phyloP scores from a whole-genome alignment of 2,888 invertebrate species.

The Elysia crispata region DNA sequence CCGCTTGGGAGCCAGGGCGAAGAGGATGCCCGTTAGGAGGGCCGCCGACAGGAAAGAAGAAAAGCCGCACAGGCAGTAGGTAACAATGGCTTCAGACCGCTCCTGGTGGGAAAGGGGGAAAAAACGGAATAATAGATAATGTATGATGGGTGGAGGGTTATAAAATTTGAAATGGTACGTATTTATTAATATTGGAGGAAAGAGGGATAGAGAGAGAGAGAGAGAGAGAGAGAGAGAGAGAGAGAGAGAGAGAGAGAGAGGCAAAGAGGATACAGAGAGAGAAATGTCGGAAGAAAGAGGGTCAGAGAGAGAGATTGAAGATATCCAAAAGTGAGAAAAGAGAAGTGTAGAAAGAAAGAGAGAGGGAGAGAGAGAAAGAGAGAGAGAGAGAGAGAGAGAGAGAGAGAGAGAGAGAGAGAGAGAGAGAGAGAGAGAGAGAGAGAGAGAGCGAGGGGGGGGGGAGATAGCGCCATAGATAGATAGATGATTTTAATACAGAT shows the following conservation, averaged over 20 bases:
- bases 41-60: slow-evolving; percentile 13
- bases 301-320: not conserved
- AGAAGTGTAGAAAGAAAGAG: not conserved
- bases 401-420: slow-evolving; percentile 34
- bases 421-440: slow-evolving; percentile 15
- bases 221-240: slow-evolving; percentile 1
- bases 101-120: slow-evolving; percentile 6
- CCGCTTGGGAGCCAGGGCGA: not conserved
- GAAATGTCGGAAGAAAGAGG: not conserved
- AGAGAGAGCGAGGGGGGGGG: too few relatives aligned
- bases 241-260: slow-evolving; percentile 17
- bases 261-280: not conserved
- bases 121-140: not conserved
- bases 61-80: slow-evolving; percentile 46
- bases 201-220: not conserved
- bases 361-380: slow-evolving; percentile 20
- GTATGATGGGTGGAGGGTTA: too few relatives aligned
- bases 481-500: too few relatives aligned
- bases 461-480: too few relatives aligned
- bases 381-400: slow-evolving; percentile 31
- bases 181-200: not conserved
- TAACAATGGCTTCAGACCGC: slow-evolving; percentile 40
- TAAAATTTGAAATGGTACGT: too few relatives aligned
- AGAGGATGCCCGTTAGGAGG: not conserved
- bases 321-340: not conserved